Percentiles rank a stretch among this genome's conserved stretches.
phyloP scores from a whole-genome alignment of 2,113 vertebrate species.

The Spilogale gracilis region DNA sequence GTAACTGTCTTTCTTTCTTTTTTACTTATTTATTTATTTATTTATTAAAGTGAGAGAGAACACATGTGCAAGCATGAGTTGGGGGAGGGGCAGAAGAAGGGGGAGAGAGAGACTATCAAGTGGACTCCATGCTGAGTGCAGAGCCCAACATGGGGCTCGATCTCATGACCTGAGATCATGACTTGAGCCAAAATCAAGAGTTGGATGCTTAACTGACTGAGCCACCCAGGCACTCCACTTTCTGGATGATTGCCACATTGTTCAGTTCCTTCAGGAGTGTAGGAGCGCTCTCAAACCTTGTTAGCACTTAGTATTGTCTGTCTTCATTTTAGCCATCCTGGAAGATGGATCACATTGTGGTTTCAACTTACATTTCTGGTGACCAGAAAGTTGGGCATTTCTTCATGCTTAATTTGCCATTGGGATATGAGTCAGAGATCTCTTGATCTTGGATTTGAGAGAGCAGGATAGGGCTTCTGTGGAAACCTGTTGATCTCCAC shows the following conservation, averaged over 20 bases:
- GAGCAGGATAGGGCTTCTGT: background rate
- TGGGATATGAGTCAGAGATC: background rate
- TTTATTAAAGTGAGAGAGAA: background rate
- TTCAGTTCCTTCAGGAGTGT: background rate
- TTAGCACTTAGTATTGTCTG: background rate
- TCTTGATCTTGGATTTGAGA: background rate
- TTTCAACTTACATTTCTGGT: background rate
- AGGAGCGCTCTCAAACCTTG: accelerated
- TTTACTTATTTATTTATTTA: background rate
- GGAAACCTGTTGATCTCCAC: background rate
- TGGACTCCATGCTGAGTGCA: background rate
- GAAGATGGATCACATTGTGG: accelerated
- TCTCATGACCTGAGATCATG: background rate
- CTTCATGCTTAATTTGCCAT: background rate
- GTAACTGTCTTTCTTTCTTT: background rate
- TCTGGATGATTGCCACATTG: accelerated
- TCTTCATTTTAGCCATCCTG: background rate
- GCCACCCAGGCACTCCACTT: background rate
- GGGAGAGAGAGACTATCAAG: background rate
- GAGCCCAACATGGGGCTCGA: background rate
- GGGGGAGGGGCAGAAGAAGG: background rate
- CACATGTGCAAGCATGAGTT: background rate
- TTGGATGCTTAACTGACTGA: background rate
- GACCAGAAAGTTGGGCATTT: background rate
- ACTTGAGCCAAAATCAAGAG: background rate